Percentiles rank a stretch among this genome's conserved stretches.
Conservation (phyloP, 2,888 invertebrate genomes). For the Acholoe squamosa region DNA sequence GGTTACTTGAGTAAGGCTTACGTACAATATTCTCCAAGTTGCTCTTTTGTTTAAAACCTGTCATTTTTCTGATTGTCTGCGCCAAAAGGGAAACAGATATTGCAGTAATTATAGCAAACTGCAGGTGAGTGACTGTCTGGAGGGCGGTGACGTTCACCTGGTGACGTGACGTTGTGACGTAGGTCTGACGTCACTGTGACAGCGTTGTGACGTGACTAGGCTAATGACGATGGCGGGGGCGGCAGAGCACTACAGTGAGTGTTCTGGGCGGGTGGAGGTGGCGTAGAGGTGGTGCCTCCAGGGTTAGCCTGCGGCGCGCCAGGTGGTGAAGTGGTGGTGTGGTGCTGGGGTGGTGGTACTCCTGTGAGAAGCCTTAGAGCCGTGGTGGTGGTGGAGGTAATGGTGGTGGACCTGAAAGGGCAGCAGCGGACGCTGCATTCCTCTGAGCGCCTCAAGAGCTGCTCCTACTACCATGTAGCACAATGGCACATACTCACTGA, state of each 20-base stretch:
- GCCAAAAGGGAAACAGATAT: too few species aligned
- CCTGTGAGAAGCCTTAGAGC: background rate
- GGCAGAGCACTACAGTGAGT: background rate
- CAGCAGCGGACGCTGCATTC: slow-evolving; percentile 48
- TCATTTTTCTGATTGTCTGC: too few species aligned
- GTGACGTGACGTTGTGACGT: background rate
- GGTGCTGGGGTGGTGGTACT: background rate
- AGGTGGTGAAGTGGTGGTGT: background rate
- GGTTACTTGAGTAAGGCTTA: too few species aligned
- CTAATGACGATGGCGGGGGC: slow-evolving; percentile 22
- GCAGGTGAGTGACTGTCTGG: background rate
- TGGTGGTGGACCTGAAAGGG: slow-evolving; percentile 44
- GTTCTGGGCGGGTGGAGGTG: background rate
- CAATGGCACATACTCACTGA: background rate
- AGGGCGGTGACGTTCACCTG: slow-evolving; percentile 34
- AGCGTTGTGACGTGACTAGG: slow-evolving; percentile 32
- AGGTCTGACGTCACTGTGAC: slow-evolving; percentile 14
- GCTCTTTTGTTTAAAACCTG: too few species aligned
- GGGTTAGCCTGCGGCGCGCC: background rate
- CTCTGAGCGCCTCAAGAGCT: background rate
- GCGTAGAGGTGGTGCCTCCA: background rate
- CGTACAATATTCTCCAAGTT: too few species aligned
- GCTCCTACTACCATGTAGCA: background rate
- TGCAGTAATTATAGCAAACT: too few species aligned
- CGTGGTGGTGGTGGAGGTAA: background rate